These are phyloP conservation scores for Listrodromus nycthemerus DNA, from an alignment of 2,888 invertebrate genomes.

Conservation along the genomic window DNA sequence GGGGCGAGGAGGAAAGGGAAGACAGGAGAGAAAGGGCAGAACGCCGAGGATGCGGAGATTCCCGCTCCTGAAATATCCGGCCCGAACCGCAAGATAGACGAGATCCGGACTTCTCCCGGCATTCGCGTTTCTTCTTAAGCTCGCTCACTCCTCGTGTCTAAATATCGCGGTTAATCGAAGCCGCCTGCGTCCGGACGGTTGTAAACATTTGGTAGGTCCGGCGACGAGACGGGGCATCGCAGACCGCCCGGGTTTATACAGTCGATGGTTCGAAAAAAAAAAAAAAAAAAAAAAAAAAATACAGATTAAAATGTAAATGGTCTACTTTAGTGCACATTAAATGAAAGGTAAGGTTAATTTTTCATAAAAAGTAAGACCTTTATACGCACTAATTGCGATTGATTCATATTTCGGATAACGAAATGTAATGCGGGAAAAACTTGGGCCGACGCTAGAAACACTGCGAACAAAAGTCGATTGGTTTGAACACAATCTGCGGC, in stretches of 20 bases:
- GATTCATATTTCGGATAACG: too few relatives aligned
- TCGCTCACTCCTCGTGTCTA: slow-evolving; percentile 55
- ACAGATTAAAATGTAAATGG: not conserved
- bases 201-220: slow-evolving; percentile 57
- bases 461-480: too few relatives aligned
- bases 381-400: too few relatives aligned
- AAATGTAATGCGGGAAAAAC: too few relatives aligned
- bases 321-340: not conserved
- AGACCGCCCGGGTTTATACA: not conserved
- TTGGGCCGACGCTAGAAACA: too few relatives aligned
- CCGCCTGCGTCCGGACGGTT: slow-evolving; percentile 33
- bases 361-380: too few relatives aligned
- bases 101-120: slow-evolving; percentile 8
- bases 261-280: not conserved
- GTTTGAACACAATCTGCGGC: too few relatives aligned
- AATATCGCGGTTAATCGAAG: slow-evolving; percentile 65
- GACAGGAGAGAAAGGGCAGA: slow-evolving; percentile 34
- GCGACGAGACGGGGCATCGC: slow-evolving; percentile 8
- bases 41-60: slow-evolving; percentile 50
- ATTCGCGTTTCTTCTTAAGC: slow-evolving; percentile 21
- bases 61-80: slow-evolving; percentile 62
- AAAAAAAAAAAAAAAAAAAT: not conserved
- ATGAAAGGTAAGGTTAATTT: not conserved
- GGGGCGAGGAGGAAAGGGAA: not conserved
- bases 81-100: slow-evolving; percentile 8